phyloP scores from a whole-genome alignment of 2,888 invertebrate species.

The Piscicola geometra region DNA sequence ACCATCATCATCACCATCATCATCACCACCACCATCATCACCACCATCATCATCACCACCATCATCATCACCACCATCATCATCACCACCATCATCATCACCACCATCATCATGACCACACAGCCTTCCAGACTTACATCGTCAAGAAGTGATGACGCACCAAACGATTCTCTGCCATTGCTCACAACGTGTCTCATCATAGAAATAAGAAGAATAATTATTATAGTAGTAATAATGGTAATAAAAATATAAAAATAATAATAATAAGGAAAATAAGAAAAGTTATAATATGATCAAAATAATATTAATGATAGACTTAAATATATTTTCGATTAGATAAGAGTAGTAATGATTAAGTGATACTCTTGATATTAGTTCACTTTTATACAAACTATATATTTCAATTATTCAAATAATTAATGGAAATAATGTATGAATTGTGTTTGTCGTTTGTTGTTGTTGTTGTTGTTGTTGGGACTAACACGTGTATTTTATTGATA shows the following conservation, averaged over 20 bases:
- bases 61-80: background rate
- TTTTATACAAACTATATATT: too few relatives aligned
- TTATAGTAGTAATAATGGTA: background rate
- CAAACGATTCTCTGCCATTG: background rate
- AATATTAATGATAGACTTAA: background rate
- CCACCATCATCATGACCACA: conserved; percentile 9
- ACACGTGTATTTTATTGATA: too few relatives aligned
- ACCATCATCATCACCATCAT: background rate
- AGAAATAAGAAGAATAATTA: background rate
- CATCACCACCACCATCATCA: too few relatives aligned
- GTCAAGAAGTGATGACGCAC: background rate
- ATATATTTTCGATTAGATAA: too few relatives aligned
- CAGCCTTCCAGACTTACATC: conserved; percentile 7
- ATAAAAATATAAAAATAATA: conserved; percentile 9
- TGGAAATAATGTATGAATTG: too few relatives aligned
- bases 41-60: background rate
- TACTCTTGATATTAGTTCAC: too few relatives aligned
- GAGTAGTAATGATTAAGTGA: too few relatives aligned
- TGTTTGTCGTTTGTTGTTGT: too few relatives aligned
- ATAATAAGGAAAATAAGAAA: background rate
- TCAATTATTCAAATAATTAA: too few relatives aligned
- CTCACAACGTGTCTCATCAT: background rate
- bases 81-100: background rate
- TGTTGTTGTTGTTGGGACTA: too few relatives aligned
- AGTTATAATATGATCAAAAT: background rate